Evolutionary conservation across 2,888 invertebrate species (phyloP).

Genomic region (Eilema caniola): DNA sequence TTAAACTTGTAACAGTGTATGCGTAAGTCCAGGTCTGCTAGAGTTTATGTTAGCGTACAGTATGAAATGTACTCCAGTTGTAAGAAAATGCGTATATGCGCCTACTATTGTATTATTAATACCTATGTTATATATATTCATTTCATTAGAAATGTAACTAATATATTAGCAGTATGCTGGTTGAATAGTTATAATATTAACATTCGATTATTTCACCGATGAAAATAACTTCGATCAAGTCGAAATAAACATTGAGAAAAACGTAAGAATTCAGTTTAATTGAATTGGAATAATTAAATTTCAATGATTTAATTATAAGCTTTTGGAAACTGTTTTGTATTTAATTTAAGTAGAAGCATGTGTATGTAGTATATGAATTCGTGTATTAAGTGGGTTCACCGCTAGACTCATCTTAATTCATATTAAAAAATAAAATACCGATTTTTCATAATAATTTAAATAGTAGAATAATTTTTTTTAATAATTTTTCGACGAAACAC

Average conservation of each 20-base stretch:
- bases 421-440: background rate
- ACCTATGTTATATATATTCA: conserved; percentile 2
- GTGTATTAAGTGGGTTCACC: conserved; percentile 11
- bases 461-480: background rate
- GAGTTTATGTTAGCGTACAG: background rate
- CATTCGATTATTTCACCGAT: background rate
- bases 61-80: conserved; percentile 11
- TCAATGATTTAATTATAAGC: background rate
- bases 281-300: background rate
- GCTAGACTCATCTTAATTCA: background rate
- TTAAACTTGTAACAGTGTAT: background rate
- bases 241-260: background rate
- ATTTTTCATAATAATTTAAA: background rate
- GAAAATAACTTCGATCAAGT: background rate
- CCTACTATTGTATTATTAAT: background rate
- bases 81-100: background rate
- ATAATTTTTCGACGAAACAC: background rate
- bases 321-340: background rate
- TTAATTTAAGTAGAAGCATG: background rate
- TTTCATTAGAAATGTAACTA: background rate
- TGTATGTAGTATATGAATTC: background rate
- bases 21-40: background rate
- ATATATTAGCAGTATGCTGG: background rate
- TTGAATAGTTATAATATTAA: background rate
- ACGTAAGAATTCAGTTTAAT: no score